A percentile compares a stretch with the other conserved stretches of the same genome.
phyloP scores from a whole-genome alignment of 37 sponge, comb jelly and placozoan species.

The Halisarca cf. caerulea region DNA sequence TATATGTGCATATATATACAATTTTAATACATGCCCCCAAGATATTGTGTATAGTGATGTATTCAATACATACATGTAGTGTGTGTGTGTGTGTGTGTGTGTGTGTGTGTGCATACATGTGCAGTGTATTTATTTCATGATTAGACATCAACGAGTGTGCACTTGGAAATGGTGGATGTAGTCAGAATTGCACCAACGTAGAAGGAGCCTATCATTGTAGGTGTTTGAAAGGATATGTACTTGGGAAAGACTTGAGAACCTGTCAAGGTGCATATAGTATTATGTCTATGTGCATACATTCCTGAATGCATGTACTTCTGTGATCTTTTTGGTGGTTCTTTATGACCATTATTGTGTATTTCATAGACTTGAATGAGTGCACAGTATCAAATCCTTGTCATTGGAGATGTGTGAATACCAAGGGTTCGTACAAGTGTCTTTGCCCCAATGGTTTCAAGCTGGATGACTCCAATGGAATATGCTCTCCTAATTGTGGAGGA shows the following conservation, averaged over 20 bases:
- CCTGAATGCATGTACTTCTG: no score
- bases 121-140: neutral
- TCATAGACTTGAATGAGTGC: neutral
- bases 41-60: neutral
- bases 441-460: neutral
- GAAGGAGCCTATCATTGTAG: neutral
- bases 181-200: neutral
- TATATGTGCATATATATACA: no score
- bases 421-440: neutral
- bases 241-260: no score
- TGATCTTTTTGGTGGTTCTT: no score
- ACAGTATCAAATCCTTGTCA: neutral
- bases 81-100: neutral
- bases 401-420: neutral
- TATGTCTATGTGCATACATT: no score
- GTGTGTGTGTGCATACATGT: neutral
- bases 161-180: neutral
- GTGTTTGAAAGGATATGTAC: neutral
- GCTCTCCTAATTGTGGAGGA: slow-evolving; percentile 2
- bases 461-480: neutral
- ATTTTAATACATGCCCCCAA: neutral
- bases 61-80: neutral
- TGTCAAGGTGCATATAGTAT: no score
- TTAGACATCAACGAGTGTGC: neutral
- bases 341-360: no score